A percentile compares a stretch with the other conserved stretches of the same genome.
phyloP scores from a whole-genome alignment of 1,140 invertebrate genomes.

The Anoplophora glabripennis region DNA sequence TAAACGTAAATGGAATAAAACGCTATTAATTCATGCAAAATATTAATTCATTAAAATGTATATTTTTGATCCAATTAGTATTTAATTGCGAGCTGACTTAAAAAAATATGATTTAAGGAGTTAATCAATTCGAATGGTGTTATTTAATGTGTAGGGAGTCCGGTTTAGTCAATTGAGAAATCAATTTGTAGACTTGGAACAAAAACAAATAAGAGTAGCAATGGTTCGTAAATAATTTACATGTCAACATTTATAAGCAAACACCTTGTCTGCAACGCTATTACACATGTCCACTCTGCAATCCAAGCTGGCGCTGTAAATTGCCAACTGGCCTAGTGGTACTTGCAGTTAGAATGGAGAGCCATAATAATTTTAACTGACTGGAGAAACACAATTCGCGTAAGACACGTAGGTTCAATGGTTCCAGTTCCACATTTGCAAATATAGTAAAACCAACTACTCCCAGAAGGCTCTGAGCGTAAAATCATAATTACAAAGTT shows the following conservation, averaged over 20 bases:
- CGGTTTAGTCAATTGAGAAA: conserved; percentile 28
- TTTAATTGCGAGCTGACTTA: conserved; percentile 14
- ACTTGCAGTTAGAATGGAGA: not conserved
- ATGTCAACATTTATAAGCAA: conserved; percentile 36
- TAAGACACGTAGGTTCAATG: too few species aligned
- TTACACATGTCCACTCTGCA: conserved; percentile 33
- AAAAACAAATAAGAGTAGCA: conserved; percentile 26
- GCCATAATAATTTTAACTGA: too few species aligned
- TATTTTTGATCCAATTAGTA: conserved; percentile 22
- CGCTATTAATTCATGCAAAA: not conserved
- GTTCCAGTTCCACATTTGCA: too few species aligned
- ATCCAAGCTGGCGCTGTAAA: conserved; percentile 29
- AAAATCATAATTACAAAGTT: too few species aligned
- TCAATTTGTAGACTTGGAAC: conserved; percentile 27
- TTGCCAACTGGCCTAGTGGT: conserved; percentile 20
- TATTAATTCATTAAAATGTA: conserved; percentile 7
- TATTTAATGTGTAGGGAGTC: conserved; percentile 11
- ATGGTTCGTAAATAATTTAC: conserved; percentile 34
- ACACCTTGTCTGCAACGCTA: conserved; percentile 32
- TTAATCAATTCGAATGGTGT: conserved; percentile 24
- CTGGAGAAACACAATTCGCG: too few species aligned
- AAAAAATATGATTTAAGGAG: conserved; percentile 18
- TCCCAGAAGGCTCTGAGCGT: too few species aligned
- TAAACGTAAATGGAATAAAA: too few species aligned
- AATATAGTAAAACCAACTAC: too few species aligned